Base-by-base conservation (phyloP, 2,113 vertebrate species). In the Pterocles orientalis region DNA sequence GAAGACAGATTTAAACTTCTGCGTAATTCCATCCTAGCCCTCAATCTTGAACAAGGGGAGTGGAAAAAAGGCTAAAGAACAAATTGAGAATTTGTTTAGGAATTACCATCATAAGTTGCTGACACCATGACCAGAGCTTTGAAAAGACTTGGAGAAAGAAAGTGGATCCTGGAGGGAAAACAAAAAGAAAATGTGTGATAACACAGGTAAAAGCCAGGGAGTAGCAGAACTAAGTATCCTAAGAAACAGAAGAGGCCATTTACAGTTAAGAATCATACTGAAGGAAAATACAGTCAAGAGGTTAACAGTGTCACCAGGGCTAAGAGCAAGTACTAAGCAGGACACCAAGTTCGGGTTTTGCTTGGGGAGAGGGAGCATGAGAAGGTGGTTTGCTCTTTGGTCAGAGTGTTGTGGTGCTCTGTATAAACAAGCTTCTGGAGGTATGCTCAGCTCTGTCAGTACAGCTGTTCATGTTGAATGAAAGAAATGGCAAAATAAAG, bases 11-110 rank as follows among this genome's bases (percentile, higher is more conserved):
- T 79, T 66, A 75, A 51, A 65, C 4, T 4, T 76, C 18, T 25
- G 0, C 4, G 6, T 51, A 72, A n/a, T 31, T 60, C 14, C 11
- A 1, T 8, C 14, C 1, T 50, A 54, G 53, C 9, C 29, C 19
- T 65, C 72, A 25, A 3, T 50, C n/a, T 64, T 65, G 19, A 90
- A 60, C 39, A n/a, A 6, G 2, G 2, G 10, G 3, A 25, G 45
- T 47, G 17, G 50, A 39, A 60, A 86, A 83, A 65, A 34, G 3
- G 17, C 41, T 68, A 51, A 60, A 68, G 61, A 60, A 50, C 20
- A 76, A 80, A 15, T 4, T 14, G 21, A 58, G 20, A 58, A 56
- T 56, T 51, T 81, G 9, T 26, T 43, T 85, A 10, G 10, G 14
- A 82, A 56, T 93, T 66, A 17, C 21, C 3, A 9, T 65, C 7